These are phyloP conservation scores for Pteromalus puparum DNA, from an alignment of 1,140 invertebrate genomes.

Conservation along the genomic window DNA sequence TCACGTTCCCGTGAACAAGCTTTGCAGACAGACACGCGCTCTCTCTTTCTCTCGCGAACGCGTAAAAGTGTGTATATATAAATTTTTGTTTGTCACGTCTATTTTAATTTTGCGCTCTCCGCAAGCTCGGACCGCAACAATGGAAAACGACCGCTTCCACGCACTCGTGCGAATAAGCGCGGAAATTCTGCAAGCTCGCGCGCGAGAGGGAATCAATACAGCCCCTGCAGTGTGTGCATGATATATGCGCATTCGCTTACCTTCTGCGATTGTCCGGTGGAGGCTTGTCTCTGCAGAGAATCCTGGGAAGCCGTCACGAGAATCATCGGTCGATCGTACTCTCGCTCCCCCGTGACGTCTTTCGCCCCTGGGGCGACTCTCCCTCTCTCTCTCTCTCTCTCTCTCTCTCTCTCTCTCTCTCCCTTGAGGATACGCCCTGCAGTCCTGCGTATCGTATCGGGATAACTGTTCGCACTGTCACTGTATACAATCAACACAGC, in stretches of 20 bases:
- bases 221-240: too few species aligned
- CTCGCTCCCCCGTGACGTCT: background rate
- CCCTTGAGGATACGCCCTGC: too few species aligned
- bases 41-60: background rate
- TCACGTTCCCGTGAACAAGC: background rate
- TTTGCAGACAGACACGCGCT: background rate
- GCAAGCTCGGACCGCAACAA: background rate
- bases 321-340: slow-evolving; percentile 26
- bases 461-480: too few species aligned
- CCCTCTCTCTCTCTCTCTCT: background rate
- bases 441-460: too few species aligned
- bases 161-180: too few species aligned
- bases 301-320: slow-evolving; percentile 25
- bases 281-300: slow-evolving; percentile 26
- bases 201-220: too few species aligned
- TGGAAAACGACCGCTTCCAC: too few species aligned
- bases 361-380: background rate
- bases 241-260: slow-evolving; percentile 10
- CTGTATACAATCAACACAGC: too few species aligned
- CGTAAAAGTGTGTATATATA: slow-evolving; percentile 55
- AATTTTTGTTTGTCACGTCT: slow-evolving; percentile 57
- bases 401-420: background rate
- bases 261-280: background rate
- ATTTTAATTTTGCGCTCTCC: slow-evolving; percentile 55
- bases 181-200: background rate